phyloP scores from a whole-genome alignment of 2,888 invertebrate genomes.

The Epirrhoe alternata region DNA sequence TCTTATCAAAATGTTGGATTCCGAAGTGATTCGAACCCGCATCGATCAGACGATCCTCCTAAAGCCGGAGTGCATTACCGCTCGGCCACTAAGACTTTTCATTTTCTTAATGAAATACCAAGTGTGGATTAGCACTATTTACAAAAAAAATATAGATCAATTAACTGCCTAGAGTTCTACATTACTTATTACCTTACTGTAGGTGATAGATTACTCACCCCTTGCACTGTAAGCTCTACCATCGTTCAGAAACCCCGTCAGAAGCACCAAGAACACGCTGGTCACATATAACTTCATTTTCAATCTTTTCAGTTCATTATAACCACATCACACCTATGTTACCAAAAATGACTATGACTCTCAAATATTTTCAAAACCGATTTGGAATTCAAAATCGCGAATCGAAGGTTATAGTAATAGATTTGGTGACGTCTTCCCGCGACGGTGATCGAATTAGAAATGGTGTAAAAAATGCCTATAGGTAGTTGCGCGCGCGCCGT shows the following conservation, averaged over 20 bases:
- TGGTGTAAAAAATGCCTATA: slow-evolving; percentile 68
- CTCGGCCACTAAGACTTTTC: too few relatives aligned
- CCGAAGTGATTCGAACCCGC: too few relatives aligned
- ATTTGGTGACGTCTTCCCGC: slow-evolving; percentile 58
- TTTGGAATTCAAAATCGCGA: neutral
- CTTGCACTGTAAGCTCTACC: slow-evolving; percentile 70
- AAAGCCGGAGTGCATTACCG: too few relatives aligned
- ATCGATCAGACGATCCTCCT: too few relatives aligned
- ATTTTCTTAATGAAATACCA: too few relatives aligned
- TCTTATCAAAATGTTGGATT: too few relatives aligned
- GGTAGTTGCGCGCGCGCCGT: slow-evolving; percentile 56
- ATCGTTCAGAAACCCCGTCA: slow-evolving; percentile 55
- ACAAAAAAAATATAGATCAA: too few relatives aligned
- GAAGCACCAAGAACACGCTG: slow-evolving; percentile 56
- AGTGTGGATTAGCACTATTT: too few relatives aligned
- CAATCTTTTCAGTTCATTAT: slow-evolving; percentile 36
- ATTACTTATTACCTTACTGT: too few relatives aligned
- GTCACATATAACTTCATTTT: slow-evolving; percentile 49
- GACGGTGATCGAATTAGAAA: slow-evolving; percentile 74
- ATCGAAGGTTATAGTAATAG: slow-evolving; percentile 4
- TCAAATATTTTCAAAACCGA: neutral
- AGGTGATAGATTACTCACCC: slow-evolving; percentile 59
- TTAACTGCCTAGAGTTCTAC: too few relatives aligned
- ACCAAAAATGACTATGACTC: slow-evolving; percentile 42
- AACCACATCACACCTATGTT: slow-evolving; percentile 30